phyloP scores from a whole-genome alignment of 2,888 invertebrate genomes.

The Xestia sexstrigata region DNA sequence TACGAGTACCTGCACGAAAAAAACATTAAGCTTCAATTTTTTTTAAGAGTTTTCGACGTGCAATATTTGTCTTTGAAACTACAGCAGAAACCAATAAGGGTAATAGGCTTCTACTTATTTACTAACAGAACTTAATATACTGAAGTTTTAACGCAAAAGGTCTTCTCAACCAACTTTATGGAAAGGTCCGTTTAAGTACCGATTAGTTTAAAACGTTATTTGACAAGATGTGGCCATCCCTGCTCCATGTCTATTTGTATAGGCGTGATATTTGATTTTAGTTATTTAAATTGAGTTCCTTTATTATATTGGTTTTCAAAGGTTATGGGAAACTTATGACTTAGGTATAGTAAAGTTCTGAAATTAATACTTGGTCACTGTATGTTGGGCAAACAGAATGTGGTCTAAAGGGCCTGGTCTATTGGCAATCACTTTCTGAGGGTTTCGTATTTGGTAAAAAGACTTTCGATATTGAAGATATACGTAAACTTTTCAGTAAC shows the following conservation, averaged over 20 bases:
- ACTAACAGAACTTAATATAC: slow-evolving; percentile 17
- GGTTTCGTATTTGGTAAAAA: not conserved
- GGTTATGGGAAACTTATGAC: slow-evolving; percentile 25
- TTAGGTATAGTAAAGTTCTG: slow-evolving; percentile 14
- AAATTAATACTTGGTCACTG: slow-evolving; percentile 1
- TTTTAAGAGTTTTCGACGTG: too few relatives aligned
- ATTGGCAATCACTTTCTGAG: not conserved
- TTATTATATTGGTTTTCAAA: slow-evolving; percentile 34
- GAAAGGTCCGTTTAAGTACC: slow-evolving; percentile 21
- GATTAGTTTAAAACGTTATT: slow-evolving; percentile 59
- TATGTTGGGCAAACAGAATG: not conserved
- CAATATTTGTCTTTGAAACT: not conserved
- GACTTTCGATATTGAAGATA: not conserved
- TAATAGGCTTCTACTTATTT: not conserved
- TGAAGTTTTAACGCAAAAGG: slow-evolving; percentile 24
- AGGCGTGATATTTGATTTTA: slow-evolving; percentile 46
- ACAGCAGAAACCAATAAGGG: not conserved
- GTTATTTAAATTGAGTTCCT: slow-evolving; percentile 29
- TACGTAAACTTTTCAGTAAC: too few relatives aligned
- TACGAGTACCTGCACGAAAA: too few relatives aligned
- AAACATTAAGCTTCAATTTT: too few relatives aligned
- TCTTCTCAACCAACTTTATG: slow-evolving; percentile 37
- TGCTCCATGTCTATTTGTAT: slow-evolving; percentile 21
- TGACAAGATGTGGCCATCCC: slow-evolving; percentile 45
- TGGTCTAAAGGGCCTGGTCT: not conserved